phyloP scores from a whole-genome alignment of 2,797 vertebrate genomes.

The Lepilemur ruficaudatus region DNA sequence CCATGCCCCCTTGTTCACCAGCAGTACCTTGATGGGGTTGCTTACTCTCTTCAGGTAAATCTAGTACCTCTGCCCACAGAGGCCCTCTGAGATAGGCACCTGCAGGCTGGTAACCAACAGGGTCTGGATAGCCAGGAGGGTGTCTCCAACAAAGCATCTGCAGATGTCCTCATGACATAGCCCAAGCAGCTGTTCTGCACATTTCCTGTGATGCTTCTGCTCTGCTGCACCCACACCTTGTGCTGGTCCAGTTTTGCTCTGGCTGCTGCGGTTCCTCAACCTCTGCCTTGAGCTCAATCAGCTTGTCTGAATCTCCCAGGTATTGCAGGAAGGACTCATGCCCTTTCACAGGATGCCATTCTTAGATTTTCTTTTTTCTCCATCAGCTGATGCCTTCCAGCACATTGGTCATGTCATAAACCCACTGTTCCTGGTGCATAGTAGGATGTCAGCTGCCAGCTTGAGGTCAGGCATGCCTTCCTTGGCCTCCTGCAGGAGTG shows the following conservation, averaged over 20 bases:
- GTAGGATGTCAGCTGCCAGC: slow-evolving; percentile 93
- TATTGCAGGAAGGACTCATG: slow-evolving; percentile 93
- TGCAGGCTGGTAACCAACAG: slow-evolving; percentile 95
- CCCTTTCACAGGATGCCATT: slow-evolving; percentile 97
- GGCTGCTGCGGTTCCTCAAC: slow-evolving; percentile 90
- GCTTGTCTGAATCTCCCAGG: slow-evolving; percentile 93
- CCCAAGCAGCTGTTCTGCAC: slow-evolving; percentile 93
- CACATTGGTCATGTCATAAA: slow-evolving; percentile 94
- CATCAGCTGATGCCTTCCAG: slow-evolving; percentile 92
- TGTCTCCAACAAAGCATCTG: slow-evolving; percentile 94
- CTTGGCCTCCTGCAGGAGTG: slow-evolving; percentile 92
- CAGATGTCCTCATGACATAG: slow-evolving; percentile 94
- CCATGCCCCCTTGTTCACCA: slow-evolving; percentile 93
- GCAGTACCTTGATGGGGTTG: slow-evolving; percentile 92
- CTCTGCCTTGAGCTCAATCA: slow-evolving; percentile 93
- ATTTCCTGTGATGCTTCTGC: slow-evolving; percentile 94
- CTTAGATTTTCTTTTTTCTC: slow-evolving; percentile 94
- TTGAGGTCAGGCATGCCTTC: slow-evolving; percentile 93
- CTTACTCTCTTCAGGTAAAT: slow-evolving; percentile 92
- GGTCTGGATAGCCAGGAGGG: slow-evolving; percentile 94
- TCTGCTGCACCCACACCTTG: slow-evolving; percentile 94
- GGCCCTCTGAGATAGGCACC: slow-evolving; percentile 96
- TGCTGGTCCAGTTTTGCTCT: slow-evolving; percentile 92
- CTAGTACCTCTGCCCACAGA: slow-evolving; percentile 94
- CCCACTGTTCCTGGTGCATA: slow-evolving; percentile 92